Evolutionary conservation across 2,888 invertebrate genomes (phyloP).

Genomic region (Balanococcus diminutus): DNA sequence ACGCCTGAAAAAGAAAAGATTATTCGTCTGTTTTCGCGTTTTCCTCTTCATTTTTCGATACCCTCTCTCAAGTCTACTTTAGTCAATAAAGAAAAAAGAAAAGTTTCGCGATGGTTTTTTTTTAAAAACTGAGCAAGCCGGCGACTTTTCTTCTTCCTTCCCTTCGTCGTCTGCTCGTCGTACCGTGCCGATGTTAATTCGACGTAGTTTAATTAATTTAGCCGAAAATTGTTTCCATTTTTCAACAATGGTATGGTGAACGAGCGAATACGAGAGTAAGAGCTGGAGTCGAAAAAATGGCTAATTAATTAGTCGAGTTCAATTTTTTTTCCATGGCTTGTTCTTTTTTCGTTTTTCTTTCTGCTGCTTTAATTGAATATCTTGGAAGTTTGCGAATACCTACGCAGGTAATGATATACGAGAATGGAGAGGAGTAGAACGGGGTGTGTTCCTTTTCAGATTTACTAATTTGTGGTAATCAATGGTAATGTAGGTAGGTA

Average conservation of each 20-base stretch:
- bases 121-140: neutral
- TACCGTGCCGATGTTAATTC: neutral
- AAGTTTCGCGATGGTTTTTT: neutral
- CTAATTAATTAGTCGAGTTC: neutral
- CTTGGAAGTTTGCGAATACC: neutral
- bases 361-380: neutral
- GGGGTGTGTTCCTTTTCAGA: too few relatives aligned
- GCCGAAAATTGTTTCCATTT: constrained; percentile 5
- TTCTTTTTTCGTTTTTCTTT: too few relatives aligned
- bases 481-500: too few relatives aligned
- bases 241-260: neutral
- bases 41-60: constrained; percentile 2
- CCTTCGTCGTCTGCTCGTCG: neutral
- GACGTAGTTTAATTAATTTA: constrained; percentile 15
- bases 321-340: too few relatives aligned
- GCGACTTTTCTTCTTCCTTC: neutral
- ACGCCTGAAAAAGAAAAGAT: constrained; percentile 6
- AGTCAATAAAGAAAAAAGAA: neutral
- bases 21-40: neutral
- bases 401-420: too few relatives aligned
- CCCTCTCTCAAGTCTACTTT: neutral
- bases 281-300: neutral
- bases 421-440: too few relatives aligned
- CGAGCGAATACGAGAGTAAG: neutral
- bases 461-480: too few relatives aligned